Conservation (phyloP, 1,140 invertebrate species). For the Apis mellifera region DNA sequence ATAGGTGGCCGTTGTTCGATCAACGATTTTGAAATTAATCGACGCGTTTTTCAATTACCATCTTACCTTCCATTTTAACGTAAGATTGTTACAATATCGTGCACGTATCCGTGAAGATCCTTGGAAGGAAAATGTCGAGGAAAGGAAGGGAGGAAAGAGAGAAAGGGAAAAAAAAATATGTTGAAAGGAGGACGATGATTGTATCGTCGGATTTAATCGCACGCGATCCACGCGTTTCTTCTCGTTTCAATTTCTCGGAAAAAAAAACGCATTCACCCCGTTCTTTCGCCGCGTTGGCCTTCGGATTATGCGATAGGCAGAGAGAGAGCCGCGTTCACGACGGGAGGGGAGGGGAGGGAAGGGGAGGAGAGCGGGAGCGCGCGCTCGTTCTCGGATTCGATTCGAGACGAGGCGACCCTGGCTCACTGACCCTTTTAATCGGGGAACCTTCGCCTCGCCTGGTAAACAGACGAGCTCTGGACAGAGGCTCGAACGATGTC, state of each 20-base stretch:
- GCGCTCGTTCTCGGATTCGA: conserved; percentile 1
- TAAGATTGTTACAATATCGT: no score
- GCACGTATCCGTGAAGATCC: background rate
- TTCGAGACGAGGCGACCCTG: conserved; percentile 65
- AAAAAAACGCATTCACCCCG: conserved; percentile 33
- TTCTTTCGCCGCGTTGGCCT: conserved; percentile 46
- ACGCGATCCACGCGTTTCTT: background rate
- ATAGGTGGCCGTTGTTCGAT: no score
- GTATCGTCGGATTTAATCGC: conserved; percentile 3
- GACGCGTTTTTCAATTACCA: no score
- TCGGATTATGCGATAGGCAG: conserved; percentile 35
- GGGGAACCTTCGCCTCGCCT: conserved; percentile 54
- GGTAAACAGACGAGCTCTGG: conserved; percentile 41
- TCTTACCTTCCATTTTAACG: no score
- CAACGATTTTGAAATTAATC: no score
- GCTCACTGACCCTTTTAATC: conserved; percentile 71
- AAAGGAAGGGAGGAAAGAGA: no score
- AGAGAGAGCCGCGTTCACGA: conserved; percentile 24
- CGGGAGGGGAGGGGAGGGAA: no score
- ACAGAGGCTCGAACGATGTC: conserved; percentile 42
- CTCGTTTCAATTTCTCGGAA: conserved; percentile 29
- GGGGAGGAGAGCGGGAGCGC: no score
- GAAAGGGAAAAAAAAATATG: background rate
- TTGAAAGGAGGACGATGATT: background rate
- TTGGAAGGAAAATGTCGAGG: no score